Base-by-base conservation (phyloP, 2,888 invertebrate genomes). In the Carpatolechia fugitivella region DNA sequence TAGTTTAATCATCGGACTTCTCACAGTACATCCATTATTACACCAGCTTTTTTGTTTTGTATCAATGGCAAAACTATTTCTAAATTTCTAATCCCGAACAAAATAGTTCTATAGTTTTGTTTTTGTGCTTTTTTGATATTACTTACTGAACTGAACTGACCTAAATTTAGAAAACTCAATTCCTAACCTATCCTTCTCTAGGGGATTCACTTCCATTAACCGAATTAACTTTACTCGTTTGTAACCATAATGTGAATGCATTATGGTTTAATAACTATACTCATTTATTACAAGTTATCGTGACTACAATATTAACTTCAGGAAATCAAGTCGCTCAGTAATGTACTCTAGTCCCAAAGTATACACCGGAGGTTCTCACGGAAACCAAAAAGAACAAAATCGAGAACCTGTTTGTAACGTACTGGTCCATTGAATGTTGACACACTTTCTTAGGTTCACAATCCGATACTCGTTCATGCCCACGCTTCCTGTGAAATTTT, bases 401-500 rank as follows among this genome's bases (percentile, higher is more conserved):
- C 66, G 58, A 58, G 66, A 76, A 78, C 77, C 72, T 59, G 76
- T 76, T 76, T 71, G 58, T 59, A 62, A 64, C 68, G 62, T 44
- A 44, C 44, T 57, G 13, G 59, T 50, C 16, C 55, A 49, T 55
- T 52, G 56, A 51, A 48, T 56, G 59, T 56, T 61, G 57, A 57
- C 60, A 62, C 57, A 65, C 61, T 60, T 60, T 55, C 57, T 53
- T 29, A 3, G 7, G 29, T 46, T 29, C n/a, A 46, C 29, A 29
- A 46, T 46, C 16, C 14, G 31, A 30, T 13, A n/a, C 14, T 47
- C 47, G 13, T 31, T 47, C 31, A 33, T 13, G 30, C 16, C 16
- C 47, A 47, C 31, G 47, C 40, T 41, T 41, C 40, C 40, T 20
- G 40, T 41, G 40, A 41, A 41, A 41, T 41, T 18, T 16, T 24